Conservation (phyloP, 2,113 vertebrate species). For the Oryzias celebensis region DNA sequence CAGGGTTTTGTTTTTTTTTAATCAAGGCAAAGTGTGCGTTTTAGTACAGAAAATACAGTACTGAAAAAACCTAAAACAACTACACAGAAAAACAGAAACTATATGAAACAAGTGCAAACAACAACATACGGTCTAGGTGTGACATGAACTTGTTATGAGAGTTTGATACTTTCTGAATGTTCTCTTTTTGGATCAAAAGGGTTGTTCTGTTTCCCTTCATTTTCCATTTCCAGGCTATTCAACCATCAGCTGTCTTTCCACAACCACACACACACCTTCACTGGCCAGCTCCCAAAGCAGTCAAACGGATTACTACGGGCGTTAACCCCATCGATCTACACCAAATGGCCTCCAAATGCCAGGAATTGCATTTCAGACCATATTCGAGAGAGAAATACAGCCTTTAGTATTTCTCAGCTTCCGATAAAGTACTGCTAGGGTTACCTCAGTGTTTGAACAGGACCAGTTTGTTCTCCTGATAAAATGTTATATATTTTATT, state of each 20-base stretch:
- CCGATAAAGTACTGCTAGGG: slow-evolving; percentile 34
- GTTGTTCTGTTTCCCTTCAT: slow-evolving; percentile 5
- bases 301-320: slow-evolving; percentile 64
- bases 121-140: background rate
- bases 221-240: slow-evolving; percentile 26
- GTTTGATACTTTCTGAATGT: slow-evolving; percentile 8
- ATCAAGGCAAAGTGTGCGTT: too few species aligned
- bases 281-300: slow-evolving; percentile 58
- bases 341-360: slow-evolving; percentile 69
- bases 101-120: too few species aligned
- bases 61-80: too few species aligned
- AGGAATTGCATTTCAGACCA: slow-evolving; percentile 67
- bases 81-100: too few species aligned
- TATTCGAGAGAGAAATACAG: slow-evolving; percentile 53
- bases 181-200: slow-evolving; percentile 7
- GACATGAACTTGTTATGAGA: background rate
- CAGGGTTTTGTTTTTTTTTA: too few species aligned
- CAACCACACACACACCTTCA: slow-evolving; percentile 9
- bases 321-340: slow-evolving; percentile 66
- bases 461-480: background rate
- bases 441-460: background rate
- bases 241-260: slow-evolving; percentile 1
- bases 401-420: slow-evolving; percentile 56
- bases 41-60: too few species aligned
- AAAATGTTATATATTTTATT: background rate